Percentiles rank a stretch among this genome's conserved stretches.
Conservation (phyloP, 1,140 invertebrate genomes). For the Leptinotarsa lineolata region DNA sequence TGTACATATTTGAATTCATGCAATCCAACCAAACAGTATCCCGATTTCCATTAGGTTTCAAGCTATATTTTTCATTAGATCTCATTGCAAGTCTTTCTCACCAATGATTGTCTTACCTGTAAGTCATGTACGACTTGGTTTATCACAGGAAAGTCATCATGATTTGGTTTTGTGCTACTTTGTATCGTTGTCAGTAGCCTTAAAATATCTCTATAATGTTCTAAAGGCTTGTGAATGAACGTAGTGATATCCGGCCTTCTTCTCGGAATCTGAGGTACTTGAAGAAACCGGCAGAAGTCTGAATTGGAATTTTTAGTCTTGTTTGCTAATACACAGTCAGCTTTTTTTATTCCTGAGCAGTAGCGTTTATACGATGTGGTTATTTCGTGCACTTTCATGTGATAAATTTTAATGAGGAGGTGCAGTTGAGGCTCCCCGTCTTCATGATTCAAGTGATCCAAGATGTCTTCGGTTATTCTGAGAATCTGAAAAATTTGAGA, state of each 20-base stretch:
- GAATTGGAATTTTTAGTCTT: slow-evolving; percentile 58
- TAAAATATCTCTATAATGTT: slow-evolving; percentile 70
- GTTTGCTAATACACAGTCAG: slow-evolving; percentile 76
- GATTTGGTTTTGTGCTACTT: slow-evolving; percentile 55
- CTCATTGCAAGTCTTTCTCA: too few relatives aligned
- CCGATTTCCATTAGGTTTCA: too few relatives aligned
- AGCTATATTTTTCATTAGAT: too few relatives aligned
- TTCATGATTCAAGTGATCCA: slow-evolving; percentile 74
- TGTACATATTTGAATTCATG: too few relatives aligned
- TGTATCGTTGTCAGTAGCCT: slow-evolving; percentile 61
- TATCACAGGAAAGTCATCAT: slow-evolving; percentile 57
- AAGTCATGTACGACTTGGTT: slow-evolving; percentile 58
- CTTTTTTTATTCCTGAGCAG: slow-evolving; percentile 78
- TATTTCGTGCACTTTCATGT: slow-evolving; percentile 71
- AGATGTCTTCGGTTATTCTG: slow-evolving; percentile 76
- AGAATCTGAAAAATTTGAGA: slow-evolving; percentile 59
- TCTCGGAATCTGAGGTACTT: slow-evolving; percentile 75
- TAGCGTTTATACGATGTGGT: slow-evolving; percentile 78
- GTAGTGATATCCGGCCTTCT: slow-evolving; percentile 80
- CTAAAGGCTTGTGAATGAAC: slow-evolving; percentile 77
- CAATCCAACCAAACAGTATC: too few relatives aligned
- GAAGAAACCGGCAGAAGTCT: slow-evolving; percentile 64
- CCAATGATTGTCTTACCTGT: slow-evolving; percentile 56
- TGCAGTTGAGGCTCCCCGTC: slow-evolving; percentile 71
- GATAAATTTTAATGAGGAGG: slow-evolving; percentile 70